Percentiles rank a stretch among this genome's conserved stretches.
phyloP scores from a whole-genome alignment of 2,888 invertebrate species.

The Ophion obscuratus region DNA sequence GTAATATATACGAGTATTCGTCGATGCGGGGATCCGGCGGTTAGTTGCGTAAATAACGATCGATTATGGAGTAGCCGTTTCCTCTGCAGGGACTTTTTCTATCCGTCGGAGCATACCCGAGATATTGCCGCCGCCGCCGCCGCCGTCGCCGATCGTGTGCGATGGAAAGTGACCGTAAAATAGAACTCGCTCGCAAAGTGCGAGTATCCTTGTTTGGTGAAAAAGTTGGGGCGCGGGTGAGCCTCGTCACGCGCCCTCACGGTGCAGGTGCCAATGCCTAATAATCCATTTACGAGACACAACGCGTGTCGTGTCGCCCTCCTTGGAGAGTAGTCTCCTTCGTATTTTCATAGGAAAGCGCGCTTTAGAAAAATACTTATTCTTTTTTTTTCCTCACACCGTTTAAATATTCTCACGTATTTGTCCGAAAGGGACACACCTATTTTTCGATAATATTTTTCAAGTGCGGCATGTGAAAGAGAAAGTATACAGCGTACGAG shows the following conservation, averaged over 20 bases:
- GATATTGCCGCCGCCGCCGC: conserved; percentile 3
- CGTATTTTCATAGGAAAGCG: conserved; percentile 78
- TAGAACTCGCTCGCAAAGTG: conserved; percentile 29
- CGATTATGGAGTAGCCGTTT: conserved; percentile 54
- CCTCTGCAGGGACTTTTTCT: conserved; percentile 17
- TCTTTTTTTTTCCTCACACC: conserved; percentile 21
- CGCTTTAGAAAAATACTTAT: conserved; percentile 22
- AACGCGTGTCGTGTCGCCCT: conserved; percentile 66
- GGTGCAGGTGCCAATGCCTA: conserved; percentile 75
- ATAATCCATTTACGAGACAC: conserved; percentile 80
- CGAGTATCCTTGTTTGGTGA: not conserved
- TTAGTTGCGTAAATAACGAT: conserved; percentile 66
- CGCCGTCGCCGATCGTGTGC: conserved; percentile 33
- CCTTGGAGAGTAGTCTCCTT: conserved; percentile 63
- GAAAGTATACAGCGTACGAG: not conserved
- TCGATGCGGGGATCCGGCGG: conserved; percentile 39
- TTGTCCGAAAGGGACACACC: not conserved
- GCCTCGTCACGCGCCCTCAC: not conserved
- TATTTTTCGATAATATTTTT: not conserved
- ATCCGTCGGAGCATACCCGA: conserved; percentile 41
- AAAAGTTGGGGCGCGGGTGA: not conserved
- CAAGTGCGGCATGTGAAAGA: not conserved
- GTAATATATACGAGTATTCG: conserved; percentile 12
- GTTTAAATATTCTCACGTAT: conserved; percentile 9
- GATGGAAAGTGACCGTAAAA: conserved; percentile 38